Evolutionary conservation across 2,113 vertebrate genomes (phyloP), one percentile per base, ranked within the genome.

Genomic region (Chrysemys picta): DNA sequence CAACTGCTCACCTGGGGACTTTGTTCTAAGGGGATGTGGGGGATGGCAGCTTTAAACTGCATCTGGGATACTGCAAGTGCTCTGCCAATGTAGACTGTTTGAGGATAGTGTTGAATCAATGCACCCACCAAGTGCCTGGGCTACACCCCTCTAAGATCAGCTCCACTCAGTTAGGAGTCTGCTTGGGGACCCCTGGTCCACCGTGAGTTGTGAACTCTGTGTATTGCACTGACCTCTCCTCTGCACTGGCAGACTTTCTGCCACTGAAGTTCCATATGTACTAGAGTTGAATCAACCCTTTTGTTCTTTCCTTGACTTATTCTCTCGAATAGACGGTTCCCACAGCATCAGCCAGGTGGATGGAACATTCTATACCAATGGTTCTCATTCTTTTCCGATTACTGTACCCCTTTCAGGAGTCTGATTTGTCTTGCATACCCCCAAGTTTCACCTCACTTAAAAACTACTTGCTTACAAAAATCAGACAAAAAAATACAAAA

Each of bases 251-350:
- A 95, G 90, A 85, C 65, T 96, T 93, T 95, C 90, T 95, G 85
- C 81, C 1, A 0, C 38, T 45, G 24, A 24, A 42, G 12, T 76
- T 76, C 83, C 87, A 82, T 50, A 57, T 85, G 69, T n/a, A 86
- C 85, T 50, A 65, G 83, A 94, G 88, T 42, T 92, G 94, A 97
- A 98, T 96, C 95, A 97, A 97, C 96, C 54, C 90, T 91, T 56
- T 69, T 94, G 93, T 95, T 97, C 96, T 97, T 96, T 97, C 87
- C 96, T 81, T 95, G 94, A 93, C 96, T 97, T 95, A 84, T 88
- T 96, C 78, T 97, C 93, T 54, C 10, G 57, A 95, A 89, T 94
- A 90, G 97, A 29, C 47, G 75, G 47, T 72, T 95, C 72, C 0
- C 10, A 54, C 19, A 72, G 22, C 0, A 0, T 80, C 79, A 72